A percentile compares a stretch with the other conserved stretches of the same genome.
phyloP scores from a whole-genome alignment of 2,888 invertebrate genomes.

The Hemicrepidius hirtus region DNA sequence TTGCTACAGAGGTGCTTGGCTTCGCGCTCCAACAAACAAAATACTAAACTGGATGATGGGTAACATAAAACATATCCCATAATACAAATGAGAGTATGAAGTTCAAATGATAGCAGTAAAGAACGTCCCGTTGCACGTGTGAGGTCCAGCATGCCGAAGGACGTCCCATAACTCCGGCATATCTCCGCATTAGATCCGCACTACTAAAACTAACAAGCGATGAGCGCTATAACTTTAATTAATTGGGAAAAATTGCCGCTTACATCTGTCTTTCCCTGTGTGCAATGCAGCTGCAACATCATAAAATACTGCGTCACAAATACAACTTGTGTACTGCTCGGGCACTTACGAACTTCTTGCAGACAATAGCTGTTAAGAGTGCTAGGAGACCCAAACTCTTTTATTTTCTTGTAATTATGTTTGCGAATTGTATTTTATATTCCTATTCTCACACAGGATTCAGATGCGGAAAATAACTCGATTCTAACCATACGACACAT shows the following conservation, averaged over 20 bases:
- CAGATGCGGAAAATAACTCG: too few relatives aligned
- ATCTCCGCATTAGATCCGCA: constrained; percentile 59
- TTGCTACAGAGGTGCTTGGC: constrained; percentile 36
- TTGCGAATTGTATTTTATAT: constrained; percentile 19
- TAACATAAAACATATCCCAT: constrained; percentile 49
- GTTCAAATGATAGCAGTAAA: constrained; percentile 56
- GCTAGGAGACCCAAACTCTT: constrained; percentile 12
- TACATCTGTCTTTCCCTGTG: constrained; percentile 50
- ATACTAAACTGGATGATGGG: constrained; percentile 44
- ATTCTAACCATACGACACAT: neutral
- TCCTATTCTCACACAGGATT: neutral
- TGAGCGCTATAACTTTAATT: constrained; percentile 56
- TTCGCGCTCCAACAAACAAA: constrained; percentile 48
- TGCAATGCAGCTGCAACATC: constrained; percentile 48
- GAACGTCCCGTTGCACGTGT: constrained; percentile 58
- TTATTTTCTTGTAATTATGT: constrained; percentile 39
- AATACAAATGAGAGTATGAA: constrained; percentile 58
- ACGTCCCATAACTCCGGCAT: constrained; percentile 55
- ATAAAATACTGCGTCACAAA: constrained; percentile 36
- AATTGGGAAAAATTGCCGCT: constrained; percentile 55
- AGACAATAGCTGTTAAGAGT: constrained; percentile 33
- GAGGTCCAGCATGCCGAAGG: constrained; percentile 59
- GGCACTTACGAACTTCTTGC: constrained; percentile 14
- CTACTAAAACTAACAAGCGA: constrained; percentile 54
- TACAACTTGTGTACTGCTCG: constrained; percentile 30